These are phyloP conservation scores for Octopus bimaculoides DNA, from an alignment of 1,140 invertebrate species.

Conservation along the genomic window DNA sequence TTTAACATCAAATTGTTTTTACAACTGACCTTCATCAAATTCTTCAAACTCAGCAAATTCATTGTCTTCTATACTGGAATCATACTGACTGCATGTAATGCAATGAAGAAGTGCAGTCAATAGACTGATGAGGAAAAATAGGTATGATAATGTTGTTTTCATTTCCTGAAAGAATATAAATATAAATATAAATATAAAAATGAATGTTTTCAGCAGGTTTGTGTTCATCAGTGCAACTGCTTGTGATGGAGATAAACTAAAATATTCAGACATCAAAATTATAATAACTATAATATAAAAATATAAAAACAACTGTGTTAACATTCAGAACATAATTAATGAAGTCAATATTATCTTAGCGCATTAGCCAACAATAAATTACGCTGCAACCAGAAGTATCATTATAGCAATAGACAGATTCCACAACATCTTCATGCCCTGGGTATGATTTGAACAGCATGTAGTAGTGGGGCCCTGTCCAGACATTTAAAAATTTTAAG, in stretches of 20 bases:
- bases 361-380: too few species aligned
- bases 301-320: background rate
- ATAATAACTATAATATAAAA: background rate
- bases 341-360: too few species aligned
- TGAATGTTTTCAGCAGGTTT: background rate
- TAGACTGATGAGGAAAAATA: background rate
- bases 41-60: constrained; percentile 98
- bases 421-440: background rate
- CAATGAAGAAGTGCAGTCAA: background rate
- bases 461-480: too few species aligned
- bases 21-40: constrained; percentile 61
- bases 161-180: background rate
- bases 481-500: too few species aligned
- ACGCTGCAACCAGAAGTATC: too few species aligned
- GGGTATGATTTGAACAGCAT: background rate
- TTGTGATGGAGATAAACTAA: background rate
- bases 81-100: constrained; percentile 17
- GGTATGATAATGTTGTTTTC: background rate
- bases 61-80: constrained; percentile 67
- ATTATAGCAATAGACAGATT: background rate
- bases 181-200: background rate
- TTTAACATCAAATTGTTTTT: too few species aligned
- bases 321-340: too few species aligned
- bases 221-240: too few species aligned
- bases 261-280: background rate